Evolutionary conservation across 2,113 vertebrate species (phyloP), one percentile per base, ranked within the genome.

Genomic region (Corythornis vintsioides): DNA sequence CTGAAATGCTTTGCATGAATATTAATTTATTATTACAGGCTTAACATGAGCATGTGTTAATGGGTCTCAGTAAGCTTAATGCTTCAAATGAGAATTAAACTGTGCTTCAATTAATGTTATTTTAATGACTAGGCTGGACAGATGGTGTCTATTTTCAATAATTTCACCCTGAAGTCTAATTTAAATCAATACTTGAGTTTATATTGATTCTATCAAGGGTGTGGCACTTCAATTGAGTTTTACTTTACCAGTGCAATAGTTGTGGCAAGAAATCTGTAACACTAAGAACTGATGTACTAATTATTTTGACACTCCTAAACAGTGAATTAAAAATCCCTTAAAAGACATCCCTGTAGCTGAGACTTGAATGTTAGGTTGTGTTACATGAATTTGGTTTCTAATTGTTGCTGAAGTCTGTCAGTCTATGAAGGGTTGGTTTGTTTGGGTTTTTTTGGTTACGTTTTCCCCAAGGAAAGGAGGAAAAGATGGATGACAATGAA

Each of bases 91-190:
- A 83, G 63, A 82, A 15, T 85, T 89, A 67, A 87, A 71, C n/a
- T 87, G 55, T n/a, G 10, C 25, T 91, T 81, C 47, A 60, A 1
- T 88, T 93, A 24, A 61, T 56, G 40, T 92, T 59, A 33, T 89
- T 92, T 77, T 80, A 88, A 83, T 73, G 56, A 60, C 64, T 80
- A 5, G 33, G 38, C 16, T 94, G 56, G 82, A 77, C 94, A 94
- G 92, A 94, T 96, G 92, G 85, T 74, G 60, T 66, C 60, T 64
- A 25, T 64, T 86, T 88, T 50, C 40, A 89, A 14, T 67, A 66
- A 88, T 64, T 80, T 77, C 48, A 83, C 69, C 75, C 64, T 80
- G 4, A 83, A 82, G 60, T 90, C 71, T 93, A 57, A 89, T 91
- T 92, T 86, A 88, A 93, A 92, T 88, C 75, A 94, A 38, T 92